Evolutionary conservation across 1,140 invertebrate species (phyloP).

Genomic region (Drosophila suzukii): DNA sequence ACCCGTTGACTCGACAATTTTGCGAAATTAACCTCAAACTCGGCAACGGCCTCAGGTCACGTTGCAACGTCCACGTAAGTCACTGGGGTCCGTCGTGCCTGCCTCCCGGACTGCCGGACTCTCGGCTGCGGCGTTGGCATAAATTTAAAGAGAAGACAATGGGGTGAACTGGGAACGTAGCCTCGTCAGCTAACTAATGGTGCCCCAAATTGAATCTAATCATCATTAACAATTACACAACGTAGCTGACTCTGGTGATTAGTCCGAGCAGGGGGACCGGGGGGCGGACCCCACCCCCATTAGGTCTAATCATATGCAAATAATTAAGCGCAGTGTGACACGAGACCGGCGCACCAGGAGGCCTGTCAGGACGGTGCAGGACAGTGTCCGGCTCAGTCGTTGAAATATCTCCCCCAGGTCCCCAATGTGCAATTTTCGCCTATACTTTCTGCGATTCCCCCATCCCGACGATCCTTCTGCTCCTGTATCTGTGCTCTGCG

Average conservation of each 20-base stretch:
- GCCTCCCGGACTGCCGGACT: conserved; percentile 4
- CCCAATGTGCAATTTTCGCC: conserved; percentile 65
- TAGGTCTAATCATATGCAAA: conserved; percentile 84
- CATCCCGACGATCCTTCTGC: not conserved
- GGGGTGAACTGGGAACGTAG: conserved; percentile 27
- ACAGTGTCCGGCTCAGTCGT: conserved; percentile 34
- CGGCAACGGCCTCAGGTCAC: conserved; percentile 72
- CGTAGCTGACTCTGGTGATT: conserved; percentile 72
- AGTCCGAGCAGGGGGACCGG: conserved; percentile 16
- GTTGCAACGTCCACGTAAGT: conserved; percentile 76
- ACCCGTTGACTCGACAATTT: conserved; percentile 82
- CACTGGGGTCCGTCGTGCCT: conserved; percentile 56
- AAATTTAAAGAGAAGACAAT: conserved; percentile 74
- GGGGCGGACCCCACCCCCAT: conserved; percentile 60
- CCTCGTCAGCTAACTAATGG: conserved; percentile 82
- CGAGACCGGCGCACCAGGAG: conserved; percentile 19
- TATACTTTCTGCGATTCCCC: conserved; percentile 58
- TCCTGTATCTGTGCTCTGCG: conserved; percentile 39
- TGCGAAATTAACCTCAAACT: conserved; percentile 81
- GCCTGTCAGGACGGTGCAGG: conserved; percentile 6
- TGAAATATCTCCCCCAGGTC: conserved; percentile 78
- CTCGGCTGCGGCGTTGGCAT: conserved; percentile 71
- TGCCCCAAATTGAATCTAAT: conserved; percentile 84
- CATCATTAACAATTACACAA: conserved; percentile 84
- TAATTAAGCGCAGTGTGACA: conserved; percentile 80